phyloP scores from a whole-genome alignment of 2,113 vertebrate genomes.

The Corynorhinus townsendii region DNA sequence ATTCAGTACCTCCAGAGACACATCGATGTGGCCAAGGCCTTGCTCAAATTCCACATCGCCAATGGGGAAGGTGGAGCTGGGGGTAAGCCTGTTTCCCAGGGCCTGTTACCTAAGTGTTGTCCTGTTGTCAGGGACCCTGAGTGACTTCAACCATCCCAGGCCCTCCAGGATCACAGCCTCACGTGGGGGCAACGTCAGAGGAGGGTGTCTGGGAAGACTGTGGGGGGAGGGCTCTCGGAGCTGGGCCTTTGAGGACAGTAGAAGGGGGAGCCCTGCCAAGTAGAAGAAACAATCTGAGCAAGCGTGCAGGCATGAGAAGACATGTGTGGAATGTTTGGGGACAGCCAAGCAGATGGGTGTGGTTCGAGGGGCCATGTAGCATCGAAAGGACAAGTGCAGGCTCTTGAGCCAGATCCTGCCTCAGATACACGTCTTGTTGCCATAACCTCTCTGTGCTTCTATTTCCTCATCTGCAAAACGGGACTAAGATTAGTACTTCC shows the following conservation, averaged over 20 bases:
- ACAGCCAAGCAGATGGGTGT: not conserved
- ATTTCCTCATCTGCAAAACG: not conserved
- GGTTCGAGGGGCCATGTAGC: not conserved
- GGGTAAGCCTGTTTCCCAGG: conserved; percentile 27
- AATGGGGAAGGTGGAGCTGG: not conserved
- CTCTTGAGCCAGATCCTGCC: not conserved
- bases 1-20: conserved; percentile 70
- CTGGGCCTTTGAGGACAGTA: not conserved
- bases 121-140: not conserved
- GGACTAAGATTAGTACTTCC: no score
- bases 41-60: conserved; percentile 3
- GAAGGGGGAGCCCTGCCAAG: not conserved
- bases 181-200: not conserved
- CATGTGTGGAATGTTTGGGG: not conserved
- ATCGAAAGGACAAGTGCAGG: rapidly evolving
- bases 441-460: not conserved
- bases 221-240: not conserved
- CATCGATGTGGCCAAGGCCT: conserved; percentile 50
- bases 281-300: not conserved
- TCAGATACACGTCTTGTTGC: not conserved
- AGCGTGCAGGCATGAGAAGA: not conserved
- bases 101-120: rapidly evolving
- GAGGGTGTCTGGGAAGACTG: not conserved
- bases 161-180: not conserved
- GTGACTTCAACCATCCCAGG: not conserved